phyloP scores from a whole-genome alignment of 2,888 invertebrate species.

The Coronaproctus castanopsis region DNA sequence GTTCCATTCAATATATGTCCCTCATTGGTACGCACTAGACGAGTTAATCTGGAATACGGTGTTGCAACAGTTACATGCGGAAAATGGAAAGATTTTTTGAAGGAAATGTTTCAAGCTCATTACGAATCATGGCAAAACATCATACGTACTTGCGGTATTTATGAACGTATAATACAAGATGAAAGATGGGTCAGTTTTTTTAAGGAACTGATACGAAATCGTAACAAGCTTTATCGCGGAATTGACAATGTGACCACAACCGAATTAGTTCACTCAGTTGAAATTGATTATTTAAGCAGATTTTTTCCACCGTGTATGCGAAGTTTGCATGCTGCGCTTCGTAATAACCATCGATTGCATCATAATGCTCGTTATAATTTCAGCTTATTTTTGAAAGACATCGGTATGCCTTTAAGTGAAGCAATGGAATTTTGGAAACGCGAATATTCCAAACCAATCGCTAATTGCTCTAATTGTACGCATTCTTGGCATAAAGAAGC shows the following conservation, averaged over 20 bases:
- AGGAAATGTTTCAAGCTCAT: slow-evolving; percentile 30
- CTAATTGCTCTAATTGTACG: slow-evolving; percentile 29
- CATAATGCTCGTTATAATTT: slow-evolving; percentile 43
- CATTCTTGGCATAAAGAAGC: slow-evolving; percentile 36
- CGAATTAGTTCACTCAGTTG: not conserved
- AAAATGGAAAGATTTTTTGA: slow-evolving; percentile 33
- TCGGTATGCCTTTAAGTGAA: slow-evolving; percentile 43
- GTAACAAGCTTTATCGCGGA: slow-evolving; percentile 16
- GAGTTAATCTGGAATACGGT: slow-evolving; percentile 34
- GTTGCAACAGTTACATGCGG: slow-evolving; percentile 32
- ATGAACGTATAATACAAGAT: not conserved
- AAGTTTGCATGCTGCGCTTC: slow-evolving; percentile 34
- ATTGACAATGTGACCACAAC: not conserved
- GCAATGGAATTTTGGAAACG: slow-evolving; percentile 41
- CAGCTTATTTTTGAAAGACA: slow-evolving; percentile 48
- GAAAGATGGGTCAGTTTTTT: not conserved
- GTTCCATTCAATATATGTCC: slow-evolving; percentile 36
- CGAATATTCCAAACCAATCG: slow-evolving; percentile 33
- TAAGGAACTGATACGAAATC: not conserved
- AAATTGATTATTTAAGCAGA: slow-evolving; percentile 15
- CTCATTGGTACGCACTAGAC: slow-evolving; percentile 32
- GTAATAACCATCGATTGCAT: slow-evolving; percentile 38
- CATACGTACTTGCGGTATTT: not conserved
- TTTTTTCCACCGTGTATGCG: slow-evolving; percentile 45
- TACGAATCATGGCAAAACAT: not conserved